Evolutionary conservation across 2,888 invertebrate genomes (phyloP), one percentile per base, ranked within the genome.

Genomic region (Fissipunctia ypsillon): DNA sequence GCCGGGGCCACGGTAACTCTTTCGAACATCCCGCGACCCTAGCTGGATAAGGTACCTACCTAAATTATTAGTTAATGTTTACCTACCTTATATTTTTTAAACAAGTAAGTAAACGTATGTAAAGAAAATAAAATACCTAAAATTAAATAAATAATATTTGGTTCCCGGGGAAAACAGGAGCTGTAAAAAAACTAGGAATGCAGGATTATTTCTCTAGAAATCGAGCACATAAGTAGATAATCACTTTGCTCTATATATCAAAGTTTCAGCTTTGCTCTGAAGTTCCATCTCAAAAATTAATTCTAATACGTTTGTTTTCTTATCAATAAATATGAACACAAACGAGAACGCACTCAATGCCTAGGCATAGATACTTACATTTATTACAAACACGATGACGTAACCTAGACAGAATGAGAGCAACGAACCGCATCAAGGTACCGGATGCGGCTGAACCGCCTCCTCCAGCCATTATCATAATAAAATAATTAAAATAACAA

Each of bases 371-470:
- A 72, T 70, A 56, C 69, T 73, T 80, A 56, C 69, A 76, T 80
- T 68, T 68, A 83, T 73, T 65, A 77, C 66, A 52, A 74, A 76
- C 63, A 56, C 64, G 28, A 69, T 81, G 81, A 84, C 69, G 81
- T 77, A 84, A 84, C 35, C 68, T 64, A 71, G 67, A 10, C 74
- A 70, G 60, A 80, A 71, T 71, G 72, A 79, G 74, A 69, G 76
- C 84, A 84, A 78, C 63, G 81, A 74, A 83, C 82, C 68, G 35
- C 69, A 57, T 35, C 79, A 59, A 69, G 60, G 70, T 67, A 72
- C 81, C 78, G 84, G 84, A 84, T 78, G 70, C 65, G 48, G 31
- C 60, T 60, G 10, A 60, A 70, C 63, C 25, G 54, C 73, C 69
- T 69, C 70, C 65, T 63, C 52, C 59, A 43, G 28, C 45, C 50